Percentiles rank a stretch among this genome's conserved stretches.
Evolutionary conservation across 1,140 invertebrate species (phyloP).

Genomic region (Trachymyrmex cornetzi): DNA sequence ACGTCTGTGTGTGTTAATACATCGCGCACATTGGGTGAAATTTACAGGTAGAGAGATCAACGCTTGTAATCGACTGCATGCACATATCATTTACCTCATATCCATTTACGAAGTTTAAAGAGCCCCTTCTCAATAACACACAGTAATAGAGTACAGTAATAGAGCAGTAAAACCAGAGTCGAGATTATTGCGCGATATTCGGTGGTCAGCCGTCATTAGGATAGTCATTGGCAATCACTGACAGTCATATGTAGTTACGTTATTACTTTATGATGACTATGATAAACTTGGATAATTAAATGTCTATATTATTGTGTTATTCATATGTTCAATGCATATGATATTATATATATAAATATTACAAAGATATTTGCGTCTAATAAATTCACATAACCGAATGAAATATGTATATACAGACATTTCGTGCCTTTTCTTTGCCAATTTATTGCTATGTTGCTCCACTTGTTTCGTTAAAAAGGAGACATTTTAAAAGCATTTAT

Average conservation of each 20-base stretch:
- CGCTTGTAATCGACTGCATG: conserved; percentile 60
- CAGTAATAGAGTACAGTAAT: conserved; percentile 47
- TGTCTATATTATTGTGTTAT: background rate
- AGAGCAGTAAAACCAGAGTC: conserved; percentile 43
- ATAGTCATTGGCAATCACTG: conserved; percentile 11
- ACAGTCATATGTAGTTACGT: background rate
- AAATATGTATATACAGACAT: background rate
- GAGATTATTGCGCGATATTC: background rate
- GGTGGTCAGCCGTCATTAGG: conserved; percentile 17
- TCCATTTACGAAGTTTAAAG: conserved; percentile 59
- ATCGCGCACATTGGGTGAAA: conserved; percentile 16
- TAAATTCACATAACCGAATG: background rate
- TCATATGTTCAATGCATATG: background rate
- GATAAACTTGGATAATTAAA: conserved; percentile 1
- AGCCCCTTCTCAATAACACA: conserved; percentile 34
- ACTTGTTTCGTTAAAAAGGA: background rate
- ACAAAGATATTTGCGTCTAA: background rate
- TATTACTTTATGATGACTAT: background rate
- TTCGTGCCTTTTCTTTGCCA: background rate
- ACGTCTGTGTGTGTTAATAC: background rate
- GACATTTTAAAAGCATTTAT: background rate
- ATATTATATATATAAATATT: background rate
- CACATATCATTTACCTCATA: conserved; percentile 19
- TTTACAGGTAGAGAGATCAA: conserved; percentile 63
- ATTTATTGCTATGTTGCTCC: background rate